These are phyloP conservation scores for Apamea epomidion DNA, from an alignment of 2,888 invertebrate species.

Conservation along the genomic window DNA sequence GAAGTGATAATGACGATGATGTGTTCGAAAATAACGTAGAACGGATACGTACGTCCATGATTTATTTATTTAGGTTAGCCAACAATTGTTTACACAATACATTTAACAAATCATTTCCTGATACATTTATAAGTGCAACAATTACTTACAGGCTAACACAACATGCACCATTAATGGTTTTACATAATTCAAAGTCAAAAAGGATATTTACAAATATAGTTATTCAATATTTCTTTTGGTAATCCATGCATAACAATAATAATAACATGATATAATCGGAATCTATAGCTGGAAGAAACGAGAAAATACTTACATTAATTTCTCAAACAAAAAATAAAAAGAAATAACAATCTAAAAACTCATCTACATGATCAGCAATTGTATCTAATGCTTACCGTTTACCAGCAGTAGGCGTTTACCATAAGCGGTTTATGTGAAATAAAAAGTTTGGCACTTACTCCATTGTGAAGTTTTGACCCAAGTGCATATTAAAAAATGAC, in stretches of 20 bases:
- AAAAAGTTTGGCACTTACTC: slow-evolving; percentile 21
- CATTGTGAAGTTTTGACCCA: not conserved
- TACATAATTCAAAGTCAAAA: too few relatives aligned
- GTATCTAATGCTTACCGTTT: not conserved
- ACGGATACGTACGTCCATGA: not conserved
- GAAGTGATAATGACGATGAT: too few relatives aligned
- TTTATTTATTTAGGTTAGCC: too few relatives aligned
- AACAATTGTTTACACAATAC: too few relatives aligned
- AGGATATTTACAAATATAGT: too few relatives aligned
- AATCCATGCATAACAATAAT: too few relatives aligned
- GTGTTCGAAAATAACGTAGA: not conserved
- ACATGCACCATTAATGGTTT: too few relatives aligned
- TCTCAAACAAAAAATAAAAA: not conserved
- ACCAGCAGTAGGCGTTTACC: not conserved
- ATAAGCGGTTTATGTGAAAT: slow-evolving; percentile 14
- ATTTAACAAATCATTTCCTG: too few relatives aligned
- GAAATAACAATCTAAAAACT: not conserved
- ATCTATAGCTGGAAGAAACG: not conserved
- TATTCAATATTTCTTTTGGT: too few relatives aligned
- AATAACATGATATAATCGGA: not conserved
- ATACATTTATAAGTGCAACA: too few relatives aligned
- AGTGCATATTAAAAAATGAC: slow-evolving; percentile 4
- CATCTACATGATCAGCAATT: not conserved
- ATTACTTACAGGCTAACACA: too few relatives aligned
- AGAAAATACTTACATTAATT: not conserved